A percentile compares a stretch with the other conserved stretches of the same genome.
Evolutionary conservation across 2,888 invertebrate genomes (phyloP).

Genomic region (Limnephilus marmoratus): DNA sequence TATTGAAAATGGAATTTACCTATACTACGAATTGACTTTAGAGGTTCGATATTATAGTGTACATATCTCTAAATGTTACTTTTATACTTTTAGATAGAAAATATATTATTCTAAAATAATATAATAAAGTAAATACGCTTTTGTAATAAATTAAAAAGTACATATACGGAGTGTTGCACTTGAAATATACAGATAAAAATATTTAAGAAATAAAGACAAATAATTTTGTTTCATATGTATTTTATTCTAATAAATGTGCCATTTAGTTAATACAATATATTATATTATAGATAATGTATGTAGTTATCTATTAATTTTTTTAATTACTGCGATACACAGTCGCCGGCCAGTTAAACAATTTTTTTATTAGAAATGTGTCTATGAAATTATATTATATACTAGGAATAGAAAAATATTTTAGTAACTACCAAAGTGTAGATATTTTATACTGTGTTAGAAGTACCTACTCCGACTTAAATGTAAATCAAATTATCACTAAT

Average conservation of each 20-base stretch:
- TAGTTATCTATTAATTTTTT: neutral
- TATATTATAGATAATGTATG: neutral
- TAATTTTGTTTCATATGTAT: neutral
- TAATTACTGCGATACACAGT: neutral
- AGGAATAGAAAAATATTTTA: neutral
- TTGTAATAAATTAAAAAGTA: neutral
- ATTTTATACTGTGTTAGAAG: neutral
- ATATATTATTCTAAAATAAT: conserved; percentile 5
- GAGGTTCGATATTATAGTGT: neutral
- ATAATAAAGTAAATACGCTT: neutral
- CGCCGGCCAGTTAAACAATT: neutral
- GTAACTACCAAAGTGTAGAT: neutral
- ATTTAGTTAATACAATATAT: conserved; percentile 3
- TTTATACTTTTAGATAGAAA: conserved; percentile 6
- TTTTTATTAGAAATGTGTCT: conserved; percentile 20
- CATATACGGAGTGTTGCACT: neutral
- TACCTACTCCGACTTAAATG: neutral
- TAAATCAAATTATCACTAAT: too few species aligned
- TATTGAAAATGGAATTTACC: neutral
- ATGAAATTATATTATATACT: conserved; percentile 5
- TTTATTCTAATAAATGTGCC: conserved; percentile 42
- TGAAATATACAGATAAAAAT: neutral
- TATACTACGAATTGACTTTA: neutral
- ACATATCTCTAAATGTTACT: neutral
- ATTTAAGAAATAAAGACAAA: conserved; percentile 30